Base-by-base conservation (phyloP, 2,113 vertebrate species). In the Mormyrus lacerda region DNA sequence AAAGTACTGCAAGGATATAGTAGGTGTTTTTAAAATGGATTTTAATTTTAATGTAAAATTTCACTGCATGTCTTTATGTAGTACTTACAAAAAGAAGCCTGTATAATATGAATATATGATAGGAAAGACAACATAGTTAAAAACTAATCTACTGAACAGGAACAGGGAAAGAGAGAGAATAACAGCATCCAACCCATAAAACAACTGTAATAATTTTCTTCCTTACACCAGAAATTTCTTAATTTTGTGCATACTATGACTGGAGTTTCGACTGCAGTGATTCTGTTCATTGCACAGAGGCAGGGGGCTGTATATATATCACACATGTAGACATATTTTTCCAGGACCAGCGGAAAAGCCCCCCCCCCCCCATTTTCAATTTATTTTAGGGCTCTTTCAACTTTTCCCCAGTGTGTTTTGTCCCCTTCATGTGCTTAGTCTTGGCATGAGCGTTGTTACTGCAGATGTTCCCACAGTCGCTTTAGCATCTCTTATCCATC, bases 381-480 rank as follows among this genome's bases (percentile, higher is more conserved):
- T 84, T 85, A 90, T 88, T 88, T 84, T 50, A 35, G 45, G 51
- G 31, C 87, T 55, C 31, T 45, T 53, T 61, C 89, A 82, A 31
- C 87, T 47, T 84, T 51, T 85, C 92, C 92, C 90, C 53, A 85
- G 93, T 91, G 89, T 91, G 88, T 92, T 92, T 92, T 90, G 91
- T 87, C 89, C 83, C 89, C 91, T 91, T 90, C 65, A 88, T 91
- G 90, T 93, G 91, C 89, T 90, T 90, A 91, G 90, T 88, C 89
- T 91, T 94, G 92, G 92, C 90, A 91, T 87, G 84, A 82, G 84
- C 85, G 89, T 91, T 89, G 90, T 92, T 90, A 90, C 92, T 69
- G 91, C 91, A 93, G 92, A 94, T 93, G 92, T 95, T 94, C 93
- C 92, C 93, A 93, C 91, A 91, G 91, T 92, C 76, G 88, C 88